Evolutionary conservation across 23 tunicate species (phyloP).

Genomic region (Diplosoma virens): DNA sequence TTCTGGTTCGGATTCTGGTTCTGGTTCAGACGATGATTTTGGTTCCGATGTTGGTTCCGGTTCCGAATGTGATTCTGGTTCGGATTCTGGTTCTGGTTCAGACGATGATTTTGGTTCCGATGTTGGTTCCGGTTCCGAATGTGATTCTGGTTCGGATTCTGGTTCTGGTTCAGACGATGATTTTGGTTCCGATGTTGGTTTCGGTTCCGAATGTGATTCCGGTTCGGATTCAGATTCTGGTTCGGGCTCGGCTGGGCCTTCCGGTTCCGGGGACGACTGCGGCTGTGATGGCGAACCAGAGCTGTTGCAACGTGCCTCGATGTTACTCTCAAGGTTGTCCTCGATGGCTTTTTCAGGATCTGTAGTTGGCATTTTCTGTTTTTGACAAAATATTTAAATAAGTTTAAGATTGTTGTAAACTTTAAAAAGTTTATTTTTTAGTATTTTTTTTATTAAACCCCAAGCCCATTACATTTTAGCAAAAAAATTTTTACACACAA

Average conservation of each 20-base stretch:
- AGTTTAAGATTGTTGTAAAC: neutral
- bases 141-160: constrained; percentile 36
- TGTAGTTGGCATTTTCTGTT: constrained; percentile 23
- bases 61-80: constrained; percentile 28
- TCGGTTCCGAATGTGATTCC: constrained; percentile 21
- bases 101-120: constrained; percentile 10
- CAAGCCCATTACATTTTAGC: too few species aligned
- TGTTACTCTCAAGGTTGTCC: constrained; percentile 29
- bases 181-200: constrained; percentile 38
- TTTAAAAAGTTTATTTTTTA: neutral
- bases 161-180: constrained; percentile 34
- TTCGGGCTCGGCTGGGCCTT: constrained; percentile 7
- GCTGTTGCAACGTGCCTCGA: constrained; percentile 8
- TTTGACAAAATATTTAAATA: neutral
- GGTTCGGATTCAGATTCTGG: constrained; percentile 32
- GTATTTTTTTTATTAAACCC: too few species aligned
- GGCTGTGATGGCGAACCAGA: constrained; percentile 1
- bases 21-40: constrained; percentile 30
- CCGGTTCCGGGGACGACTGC: constrained; percentile 7
- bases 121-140: constrained; percentile 25
- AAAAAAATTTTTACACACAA: too few species aligned
- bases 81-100: constrained; percentile 20
- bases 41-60: constrained; percentile 43
- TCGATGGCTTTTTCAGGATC: constrained; percentile 52
- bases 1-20: constrained; percentile 48